Base-by-base conservation (phyloP, 2,797 vertebrate genomes). In the Odontamblyopus lacepedii region DNA sequence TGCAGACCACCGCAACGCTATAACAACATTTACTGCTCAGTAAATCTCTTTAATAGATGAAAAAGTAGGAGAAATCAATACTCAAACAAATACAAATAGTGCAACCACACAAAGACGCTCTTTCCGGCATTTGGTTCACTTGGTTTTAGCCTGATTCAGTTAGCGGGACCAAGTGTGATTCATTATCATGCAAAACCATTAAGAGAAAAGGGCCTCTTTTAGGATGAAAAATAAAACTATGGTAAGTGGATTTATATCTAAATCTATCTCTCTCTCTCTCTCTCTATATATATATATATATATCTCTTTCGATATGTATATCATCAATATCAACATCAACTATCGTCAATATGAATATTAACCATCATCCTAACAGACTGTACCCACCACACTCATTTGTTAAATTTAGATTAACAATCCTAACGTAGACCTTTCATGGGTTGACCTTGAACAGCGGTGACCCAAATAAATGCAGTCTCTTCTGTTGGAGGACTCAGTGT, bases 41-140 rank as follows among this genome's bases (percentile, higher is more conserved):
- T 85, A 85, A 89, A 89, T 90, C 84, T 85, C 76, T 78, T 84
- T 84, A 84, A 84, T 85, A 81, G 84, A 86, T 77, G 77, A 78
- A 88, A 85, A 89, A 79, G 77, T 69, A 29, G 48, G 30, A 74
- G 63, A 81, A 83, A 87, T 84, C 85, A 82, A 83, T 87, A 82
- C 16, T 53, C 73, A 73, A 88, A 85, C 82, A 83, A 82, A 82
- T 35, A 85, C 27, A 79, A 79, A 85, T 87, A 85, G 74, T 38
- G 57, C 70, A 56, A 27, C 27, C 63, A 38, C 70, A 61, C 35
- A 27, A 44, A 55, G 16, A 64, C 26, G 63, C 50, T 64, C 27
- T 59, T 53, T 7, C 32, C 63, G 23, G 60, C 18, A 6, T 48
- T 29, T 30, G 51, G 55, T 68, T 57, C 62, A 35, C 51, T 66